These are phyloP conservation scores for Cyanocitta stelleri DNA, from an alignment of 2,113 vertebrate species.

Conservation along the genomic window DNA sequence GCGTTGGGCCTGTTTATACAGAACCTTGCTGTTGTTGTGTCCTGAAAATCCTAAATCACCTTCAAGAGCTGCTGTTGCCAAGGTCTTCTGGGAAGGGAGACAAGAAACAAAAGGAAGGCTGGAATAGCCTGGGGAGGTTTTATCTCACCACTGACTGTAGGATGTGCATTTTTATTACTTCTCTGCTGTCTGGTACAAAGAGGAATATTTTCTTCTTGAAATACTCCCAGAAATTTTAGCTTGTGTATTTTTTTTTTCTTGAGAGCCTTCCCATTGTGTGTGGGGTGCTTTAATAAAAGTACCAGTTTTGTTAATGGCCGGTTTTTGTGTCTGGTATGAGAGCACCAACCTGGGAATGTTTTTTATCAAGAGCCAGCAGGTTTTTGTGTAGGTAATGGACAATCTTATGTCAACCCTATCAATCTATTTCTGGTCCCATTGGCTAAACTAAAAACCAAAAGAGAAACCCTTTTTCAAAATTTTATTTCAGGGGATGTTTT, in stretches of 20 bases:
- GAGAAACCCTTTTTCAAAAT: neutral
- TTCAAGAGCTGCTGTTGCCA: neutral
- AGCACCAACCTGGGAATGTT: neutral
- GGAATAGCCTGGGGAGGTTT: neutral
- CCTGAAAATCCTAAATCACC: neutral
- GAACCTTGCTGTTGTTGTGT: neutral
- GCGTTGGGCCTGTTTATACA: neutral
- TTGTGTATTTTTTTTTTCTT: neutral
- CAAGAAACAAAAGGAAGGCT: neutral
- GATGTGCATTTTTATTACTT: neutral
- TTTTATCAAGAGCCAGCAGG: neutral
- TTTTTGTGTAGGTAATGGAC: neutral
- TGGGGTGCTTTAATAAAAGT: neutral
- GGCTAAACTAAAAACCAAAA: neutral
- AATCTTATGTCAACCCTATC: neutral
- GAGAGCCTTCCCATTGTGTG: neutral
- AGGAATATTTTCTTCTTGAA: neutral
- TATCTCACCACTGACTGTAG: neutral
- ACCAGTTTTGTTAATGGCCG: neutral
- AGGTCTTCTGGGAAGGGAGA: neutral
- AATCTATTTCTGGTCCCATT: neutral
- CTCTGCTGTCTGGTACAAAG: neutral
- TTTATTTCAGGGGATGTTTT: neutral
- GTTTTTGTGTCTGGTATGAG: neutral
- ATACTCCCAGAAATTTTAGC: neutral